Evolutionary conservation across 2,797 vertebrate species (phyloP).

Genomic region (Pseudopleuronectes americanus): DNA sequence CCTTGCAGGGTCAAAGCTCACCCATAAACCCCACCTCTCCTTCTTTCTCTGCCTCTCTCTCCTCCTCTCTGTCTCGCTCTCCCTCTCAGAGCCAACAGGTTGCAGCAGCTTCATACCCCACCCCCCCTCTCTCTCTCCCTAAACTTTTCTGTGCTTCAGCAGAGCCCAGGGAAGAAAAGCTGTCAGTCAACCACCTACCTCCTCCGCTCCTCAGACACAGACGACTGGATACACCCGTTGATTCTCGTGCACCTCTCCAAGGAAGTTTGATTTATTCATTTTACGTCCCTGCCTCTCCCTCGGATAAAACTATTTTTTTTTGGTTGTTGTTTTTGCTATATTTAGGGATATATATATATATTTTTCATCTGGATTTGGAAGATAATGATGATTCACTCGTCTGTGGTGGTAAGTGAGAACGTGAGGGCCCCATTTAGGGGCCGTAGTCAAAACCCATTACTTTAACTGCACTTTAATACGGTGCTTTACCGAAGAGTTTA

Average conservation of each 20-base stretch:
- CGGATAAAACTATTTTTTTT: slow-evolving; percentile 50
- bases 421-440: slow-evolving; percentile 40
- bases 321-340: background rate
- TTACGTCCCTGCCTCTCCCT: slow-evolving; percentile 25
- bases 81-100: slow-evolving; percentile 73
- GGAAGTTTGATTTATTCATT: slow-evolving; percentile 19
- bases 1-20: slow-evolving; percentile 41
- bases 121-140: slow-evolving; percentile 35
- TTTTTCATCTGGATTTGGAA: slow-evolving; percentile 48
- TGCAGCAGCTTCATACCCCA: slow-evolving; percentile 63
- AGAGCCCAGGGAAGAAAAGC: slow-evolving; percentile 48
- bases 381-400: slow-evolving; percentile 56
- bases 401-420: slow-evolving; percentile 69
- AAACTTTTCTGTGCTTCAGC: slow-evolving; percentile 66
- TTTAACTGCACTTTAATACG: slow-evolving; percentile 66
- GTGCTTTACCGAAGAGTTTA: slow-evolving; percentile 56
- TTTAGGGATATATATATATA: slow-evolving; percentile 26
- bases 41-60: slow-evolving; percentile 9
- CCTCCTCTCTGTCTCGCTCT: slow-evolving; percentile 20
- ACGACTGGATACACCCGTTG: slow-evolving; percentile 27
- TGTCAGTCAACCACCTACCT: slow-evolving; percentile 71
- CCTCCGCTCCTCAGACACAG: slow-evolving; percentile 44
- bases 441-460: slow-evolving; percentile 60
- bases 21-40: slow-evolving; percentile 11
- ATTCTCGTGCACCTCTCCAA: slow-evolving; percentile 34